Conservation (phyloP, 2,797 vertebrate species). For the Coluber constrictor region DNA sequence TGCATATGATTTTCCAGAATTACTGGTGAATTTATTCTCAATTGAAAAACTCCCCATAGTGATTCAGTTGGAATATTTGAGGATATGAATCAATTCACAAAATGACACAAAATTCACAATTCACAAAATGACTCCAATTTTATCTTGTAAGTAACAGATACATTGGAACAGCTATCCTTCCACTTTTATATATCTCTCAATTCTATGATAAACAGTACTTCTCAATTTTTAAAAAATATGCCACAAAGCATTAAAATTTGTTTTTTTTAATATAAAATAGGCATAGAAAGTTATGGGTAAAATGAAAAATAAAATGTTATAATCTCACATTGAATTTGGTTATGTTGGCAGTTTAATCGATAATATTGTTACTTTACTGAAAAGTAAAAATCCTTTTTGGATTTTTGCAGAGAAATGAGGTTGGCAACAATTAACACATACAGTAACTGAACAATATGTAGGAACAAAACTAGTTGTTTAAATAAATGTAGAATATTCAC, state of each 20-base stretch:
- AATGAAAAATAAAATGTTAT: neutral
- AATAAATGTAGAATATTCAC: rapidly evolving
- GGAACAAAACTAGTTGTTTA: neutral
- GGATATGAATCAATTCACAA: neutral
- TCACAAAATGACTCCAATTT: neutral
- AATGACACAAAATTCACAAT: neutral
- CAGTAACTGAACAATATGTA: neutral
- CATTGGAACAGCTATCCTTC: neutral
- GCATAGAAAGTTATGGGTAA: neutral
- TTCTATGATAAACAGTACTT: neutral
- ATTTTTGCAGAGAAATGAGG: neutral
- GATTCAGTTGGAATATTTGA: neutral
- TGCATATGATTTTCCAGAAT: neutral
- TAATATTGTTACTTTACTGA: neutral
- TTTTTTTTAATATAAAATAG: neutral
- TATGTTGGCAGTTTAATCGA: neutral
- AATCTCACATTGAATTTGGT: neutral
- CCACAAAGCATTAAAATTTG: neutral
- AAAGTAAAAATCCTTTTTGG: neutral
- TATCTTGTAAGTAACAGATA: neutral
- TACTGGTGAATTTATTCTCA: neutral
- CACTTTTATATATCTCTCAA: neutral
- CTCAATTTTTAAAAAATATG: neutral
- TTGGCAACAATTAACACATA: neutral
- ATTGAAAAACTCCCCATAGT: neutral